Evolutionary conservation across 1,140 invertebrate genomes (phyloP).

Genomic region (Heliothis subflexa): DNA sequence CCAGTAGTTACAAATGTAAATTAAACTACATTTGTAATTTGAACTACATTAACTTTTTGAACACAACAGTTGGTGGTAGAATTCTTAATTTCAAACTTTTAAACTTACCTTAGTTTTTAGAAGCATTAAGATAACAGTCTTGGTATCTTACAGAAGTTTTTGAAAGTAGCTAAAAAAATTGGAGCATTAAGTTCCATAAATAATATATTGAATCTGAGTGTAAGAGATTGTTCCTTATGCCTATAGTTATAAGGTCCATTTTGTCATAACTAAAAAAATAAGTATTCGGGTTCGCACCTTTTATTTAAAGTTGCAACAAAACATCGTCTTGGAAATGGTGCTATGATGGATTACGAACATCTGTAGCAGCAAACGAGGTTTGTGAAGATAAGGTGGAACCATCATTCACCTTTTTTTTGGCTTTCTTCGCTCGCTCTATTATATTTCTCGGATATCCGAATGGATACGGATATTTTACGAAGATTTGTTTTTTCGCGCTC

Average conservation of each 20-base stretch:
- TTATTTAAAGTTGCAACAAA: slow-evolving; percentile 56
- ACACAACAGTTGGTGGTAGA: not conserved
- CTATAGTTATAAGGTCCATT: not conserved
- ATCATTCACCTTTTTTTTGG: slow-evolving; percentile 58
- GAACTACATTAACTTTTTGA: too few species aligned
- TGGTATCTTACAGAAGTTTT: too few species aligned
- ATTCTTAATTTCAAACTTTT: slow-evolving; percentile 7
- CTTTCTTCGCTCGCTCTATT: slow-evolving; percentile 37
- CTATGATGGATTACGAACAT: slow-evolving; percentile 68
- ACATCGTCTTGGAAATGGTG: slow-evolving; percentile 54
- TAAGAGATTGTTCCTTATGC: too few species aligned
- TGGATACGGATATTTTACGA: slow-evolving; percentile 29
- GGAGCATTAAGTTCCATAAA: too few species aligned
- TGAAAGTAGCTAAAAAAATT: too few species aligned
- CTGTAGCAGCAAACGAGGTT: slow-evolving; percentile 65
- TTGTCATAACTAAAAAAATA: not conserved
- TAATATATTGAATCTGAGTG: too few species aligned
- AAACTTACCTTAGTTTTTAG: not conserved
- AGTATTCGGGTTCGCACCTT: not conserved
- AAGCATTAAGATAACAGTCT: too few species aligned
- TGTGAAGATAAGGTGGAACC: slow-evolving; percentile 63
- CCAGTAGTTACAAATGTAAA: too few species aligned
- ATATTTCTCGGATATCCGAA: slow-evolving; percentile 37
- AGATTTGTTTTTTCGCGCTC: slow-evolving; percentile 26
- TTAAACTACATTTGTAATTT: too few species aligned